Conservation (phyloP, 2,113 vertebrate genomes). For the Mus spicilegus region DNA sequence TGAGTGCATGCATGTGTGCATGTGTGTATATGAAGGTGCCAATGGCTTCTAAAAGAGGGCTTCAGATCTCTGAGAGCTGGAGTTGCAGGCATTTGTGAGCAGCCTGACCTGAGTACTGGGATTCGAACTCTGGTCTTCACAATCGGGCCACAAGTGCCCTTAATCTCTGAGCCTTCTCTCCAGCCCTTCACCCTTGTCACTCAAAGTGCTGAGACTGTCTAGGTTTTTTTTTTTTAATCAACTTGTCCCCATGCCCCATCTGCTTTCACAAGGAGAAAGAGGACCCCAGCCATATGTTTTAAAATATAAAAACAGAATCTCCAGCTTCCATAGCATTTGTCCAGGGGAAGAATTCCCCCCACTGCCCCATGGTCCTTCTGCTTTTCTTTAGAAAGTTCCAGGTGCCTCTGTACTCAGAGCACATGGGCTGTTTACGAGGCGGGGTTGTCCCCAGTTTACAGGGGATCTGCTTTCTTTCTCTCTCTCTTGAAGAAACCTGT, state of each 20-base stretch:
- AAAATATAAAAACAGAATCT: neutral
- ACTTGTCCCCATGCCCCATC: slow-evolving; percentile 42
- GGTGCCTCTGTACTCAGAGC: slow-evolving; percentile 57
- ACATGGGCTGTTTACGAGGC: slow-evolving; percentile 71
- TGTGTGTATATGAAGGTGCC: neutral
- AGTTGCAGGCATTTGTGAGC: neutral
- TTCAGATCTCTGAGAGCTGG: neutral
- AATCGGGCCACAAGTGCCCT: neutral
- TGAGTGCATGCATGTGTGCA: too few species aligned
- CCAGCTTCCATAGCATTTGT: slow-evolving; percentile 33
- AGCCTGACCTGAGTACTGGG: neutral
- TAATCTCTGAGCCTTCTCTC: neutral
- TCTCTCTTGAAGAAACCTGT: slow-evolving; percentile 84
- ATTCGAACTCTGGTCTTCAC: neutral
- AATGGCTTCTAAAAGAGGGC: neutral
- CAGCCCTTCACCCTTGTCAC: rapidly evolving
- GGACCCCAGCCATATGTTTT: neutral
- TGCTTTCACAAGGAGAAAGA: slow-evolving; percentile 71
- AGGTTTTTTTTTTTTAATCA: slow-evolving; percentile 3
- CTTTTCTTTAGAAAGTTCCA: slow-evolving; percentile 64
- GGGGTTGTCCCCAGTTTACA: slow-evolving; percentile 83
- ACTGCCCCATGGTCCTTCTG: neutral
- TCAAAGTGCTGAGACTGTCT: neutral
- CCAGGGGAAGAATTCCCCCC: slow-evolving; percentile 29
- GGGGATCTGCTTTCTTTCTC: slow-evolving; percentile 87